Base-by-base conservation (phyloP, 2,888 invertebrate species). In the Eristalis pertinax region DNA sequence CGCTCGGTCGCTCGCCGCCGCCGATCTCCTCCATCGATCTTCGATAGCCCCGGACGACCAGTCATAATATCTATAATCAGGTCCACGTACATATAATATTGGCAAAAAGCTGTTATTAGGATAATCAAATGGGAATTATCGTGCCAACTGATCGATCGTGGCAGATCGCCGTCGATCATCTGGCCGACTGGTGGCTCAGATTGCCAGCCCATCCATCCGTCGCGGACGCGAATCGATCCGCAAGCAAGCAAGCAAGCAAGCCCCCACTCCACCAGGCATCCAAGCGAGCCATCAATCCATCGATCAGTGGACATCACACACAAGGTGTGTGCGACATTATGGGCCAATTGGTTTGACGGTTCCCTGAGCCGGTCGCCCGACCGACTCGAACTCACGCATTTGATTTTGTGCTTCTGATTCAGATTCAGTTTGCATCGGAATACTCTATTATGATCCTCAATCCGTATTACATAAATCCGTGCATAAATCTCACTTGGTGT, bases 51-150 rank as follows among this genome's bases (percentile, higher is more conserved):
- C 75, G 77, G 78, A 82, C 86, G 83, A 72, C 67, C 82, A 63
- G 78, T 79, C 83, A 90, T 93, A 92, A 93, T 93, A 92, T 92
- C 92, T 93, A 93, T 93, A 93, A 93, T 93, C 92, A 93, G 92
- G 89, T 91, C 91, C 92, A 93, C 93, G 93, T 93, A 92, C 92
- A 92, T 92, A 92, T 92, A 92, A 93, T 93, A 93, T 92, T 90
- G 91, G 90, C 91, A 92, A 92, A 93, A 90, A 91, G 92, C 93
- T 93, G 91, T 92, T 92, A 92, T 92, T 93, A 93, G 91, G 91
- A 91, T 93, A 93, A 93, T 93, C 92, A 93, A 93, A 93, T 93
- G 92, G 91, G 91, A 92, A 92, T 93, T 92, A 92, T 92, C 93
- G 90, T 91, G 90, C 90, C 90, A 90, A 89, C 90, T 90, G 91